Evolutionary conservation across 2,113 vertebrate species (phyloP).

Genomic region (Bos taurus): DNA sequence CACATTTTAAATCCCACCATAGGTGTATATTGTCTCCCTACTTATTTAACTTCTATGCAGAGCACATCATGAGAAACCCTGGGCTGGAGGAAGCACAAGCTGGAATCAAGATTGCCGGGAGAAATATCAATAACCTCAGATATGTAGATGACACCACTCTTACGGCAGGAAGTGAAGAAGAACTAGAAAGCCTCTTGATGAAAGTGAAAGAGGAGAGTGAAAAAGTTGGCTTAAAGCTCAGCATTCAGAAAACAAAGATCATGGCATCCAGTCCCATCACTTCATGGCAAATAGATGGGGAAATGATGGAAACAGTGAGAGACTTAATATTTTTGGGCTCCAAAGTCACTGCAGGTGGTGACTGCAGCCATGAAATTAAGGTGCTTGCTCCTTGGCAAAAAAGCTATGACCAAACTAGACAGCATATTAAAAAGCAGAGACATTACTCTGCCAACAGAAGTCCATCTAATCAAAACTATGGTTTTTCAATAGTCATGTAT

Average conservation of each 20-base stretch:
- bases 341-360: neutral
- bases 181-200: neutral
- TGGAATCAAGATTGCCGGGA: neutral
- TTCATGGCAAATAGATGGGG: neutral
- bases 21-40: neutral
- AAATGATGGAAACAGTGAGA: neutral
- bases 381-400: neutral
- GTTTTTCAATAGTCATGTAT: neutral
- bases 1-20: neutral
- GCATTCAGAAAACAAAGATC: neutral
- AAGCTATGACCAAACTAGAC: neutral
- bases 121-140: neutral
- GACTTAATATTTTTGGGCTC: neutral
- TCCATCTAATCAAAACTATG: neutral
- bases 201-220: neutral
- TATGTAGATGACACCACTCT: neutral
- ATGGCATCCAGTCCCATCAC: neutral
- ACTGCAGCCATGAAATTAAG: neutral
- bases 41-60: neutral
- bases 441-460: neutral
- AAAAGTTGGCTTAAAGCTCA: neutral
- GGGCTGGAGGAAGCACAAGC: neutral
- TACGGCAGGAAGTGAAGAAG: neutral
- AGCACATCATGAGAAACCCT: accelerated
- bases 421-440: neutral